These are phyloP conservation scores for Indri indri DNA, from an alignment of 2,113 vertebrate genomes.

Conservation along the genomic window DNA sequence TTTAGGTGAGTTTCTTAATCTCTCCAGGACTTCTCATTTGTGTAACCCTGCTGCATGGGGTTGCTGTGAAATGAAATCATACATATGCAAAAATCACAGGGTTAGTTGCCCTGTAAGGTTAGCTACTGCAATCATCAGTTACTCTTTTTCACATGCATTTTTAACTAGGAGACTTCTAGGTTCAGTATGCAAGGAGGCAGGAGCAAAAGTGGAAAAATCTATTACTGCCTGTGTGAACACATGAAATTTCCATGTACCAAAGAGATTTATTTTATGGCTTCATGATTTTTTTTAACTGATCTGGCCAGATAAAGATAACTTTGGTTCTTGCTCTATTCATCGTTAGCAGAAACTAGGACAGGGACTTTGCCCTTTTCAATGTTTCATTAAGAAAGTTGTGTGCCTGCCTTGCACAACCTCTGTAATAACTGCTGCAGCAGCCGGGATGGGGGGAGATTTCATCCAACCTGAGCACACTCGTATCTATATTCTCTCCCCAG, in stretches of 20 bases:
- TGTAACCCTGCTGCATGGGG: not conserved
- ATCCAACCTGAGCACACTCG: not conserved
- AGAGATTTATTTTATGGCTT: conserved; percentile 40
- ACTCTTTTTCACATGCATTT: not conserved
- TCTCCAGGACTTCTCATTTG: not conserved
- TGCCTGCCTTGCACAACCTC: not conserved
- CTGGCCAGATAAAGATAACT: conserved; percentile 52
- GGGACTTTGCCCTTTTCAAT: conserved; percentile 54
- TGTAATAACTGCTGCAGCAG: not conserved
- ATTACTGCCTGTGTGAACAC: not conserved
- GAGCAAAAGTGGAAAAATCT: not conserved
- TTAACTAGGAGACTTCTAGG: not conserved
- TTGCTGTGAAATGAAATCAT: not conserved
- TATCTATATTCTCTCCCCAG: conserved; percentile 45
- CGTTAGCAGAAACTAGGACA: conserved; percentile 47
- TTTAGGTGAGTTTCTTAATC: not conserved
- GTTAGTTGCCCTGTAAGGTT: not conserved
- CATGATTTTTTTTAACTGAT: conserved; percentile 62
- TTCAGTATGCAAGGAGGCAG: not conserved
- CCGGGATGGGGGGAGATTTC: not conserved
- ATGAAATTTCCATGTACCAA: conserved; percentile 32
- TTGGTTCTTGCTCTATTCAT: conserved; percentile 1
- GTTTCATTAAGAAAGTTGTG: conserved; percentile 57
- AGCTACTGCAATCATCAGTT: not conserved
- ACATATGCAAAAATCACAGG: not conserved